phyloP scores from a whole-genome alignment of 2,113 vertebrate genomes.

The Poecile atricapillus region DNA sequence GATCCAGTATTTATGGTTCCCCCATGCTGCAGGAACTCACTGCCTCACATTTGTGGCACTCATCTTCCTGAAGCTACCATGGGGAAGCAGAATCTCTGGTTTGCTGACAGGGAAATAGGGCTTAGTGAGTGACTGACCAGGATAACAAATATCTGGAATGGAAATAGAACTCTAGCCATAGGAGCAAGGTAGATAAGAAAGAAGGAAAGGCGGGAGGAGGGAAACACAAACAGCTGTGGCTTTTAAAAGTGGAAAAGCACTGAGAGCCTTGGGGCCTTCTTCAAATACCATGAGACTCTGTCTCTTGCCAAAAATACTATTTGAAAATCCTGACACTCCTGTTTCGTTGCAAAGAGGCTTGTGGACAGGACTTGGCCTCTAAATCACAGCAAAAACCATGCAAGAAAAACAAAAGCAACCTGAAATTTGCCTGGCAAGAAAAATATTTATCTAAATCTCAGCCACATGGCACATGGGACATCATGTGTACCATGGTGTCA shows the following conservation, averaged over 20 bases:
- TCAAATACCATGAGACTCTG: neutral
- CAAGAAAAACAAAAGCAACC: neutral
- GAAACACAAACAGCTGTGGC: neutral
- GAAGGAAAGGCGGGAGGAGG: neutral
- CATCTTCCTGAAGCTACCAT: neutral
- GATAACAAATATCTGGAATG: neutral
- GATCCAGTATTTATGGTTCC: neutral
- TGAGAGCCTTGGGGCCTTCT: neutral
- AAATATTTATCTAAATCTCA: neutral
- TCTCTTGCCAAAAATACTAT: neutral
- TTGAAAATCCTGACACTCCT: neutral
- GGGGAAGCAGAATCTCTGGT: neutral
- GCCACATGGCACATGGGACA: neutral
- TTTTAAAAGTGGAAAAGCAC: neutral
- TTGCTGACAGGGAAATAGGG: neutral
- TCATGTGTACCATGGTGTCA: rapidly evolving
- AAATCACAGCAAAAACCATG: neutral
- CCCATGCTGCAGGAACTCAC: neutral
- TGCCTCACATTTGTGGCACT: neutral
- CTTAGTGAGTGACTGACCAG: neutral
- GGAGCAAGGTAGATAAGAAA: neutral
- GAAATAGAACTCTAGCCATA: neutral
- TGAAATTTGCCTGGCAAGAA: neutral
- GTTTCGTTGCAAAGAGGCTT: neutral
- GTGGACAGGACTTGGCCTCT: neutral